Conservation (phyloP, 1,140 invertebrate species). For the Aphis gossypii region DNA sequence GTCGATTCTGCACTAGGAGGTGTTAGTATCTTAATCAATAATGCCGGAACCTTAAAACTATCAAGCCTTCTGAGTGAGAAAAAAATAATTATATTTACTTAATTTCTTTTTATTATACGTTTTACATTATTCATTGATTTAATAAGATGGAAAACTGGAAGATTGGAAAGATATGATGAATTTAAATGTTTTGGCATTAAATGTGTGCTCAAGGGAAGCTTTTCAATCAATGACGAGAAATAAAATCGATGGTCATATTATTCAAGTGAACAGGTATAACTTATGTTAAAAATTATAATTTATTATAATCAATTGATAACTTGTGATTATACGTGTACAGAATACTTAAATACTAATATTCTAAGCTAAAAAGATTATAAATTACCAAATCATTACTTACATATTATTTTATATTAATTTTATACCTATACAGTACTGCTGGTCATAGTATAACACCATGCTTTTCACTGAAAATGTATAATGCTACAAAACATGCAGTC, state of each 20-base stretch:
- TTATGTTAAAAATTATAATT: not conserved
- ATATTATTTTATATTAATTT: not conserved
- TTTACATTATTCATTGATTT: not conserved
- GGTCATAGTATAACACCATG: not conserved
- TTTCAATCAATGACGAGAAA: not conserved
- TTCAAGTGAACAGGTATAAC: not conserved
- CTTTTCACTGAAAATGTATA: not conserved
- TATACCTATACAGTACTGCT: not conserved
- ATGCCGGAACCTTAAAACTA: not conserved
- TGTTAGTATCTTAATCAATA: not conserved
- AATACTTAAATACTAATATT: not conserved
- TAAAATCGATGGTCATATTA: constrained; percentile 8
- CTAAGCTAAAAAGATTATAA: not conserved
- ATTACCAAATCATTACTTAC: not conserved
- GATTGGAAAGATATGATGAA: not conserved
- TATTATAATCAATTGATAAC: not conserved
- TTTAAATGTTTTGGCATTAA: not conserved
- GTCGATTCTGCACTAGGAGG: not conserved
- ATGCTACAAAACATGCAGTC: not conserved
- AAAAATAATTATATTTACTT: not conserved
- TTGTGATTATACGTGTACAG: not conserved
- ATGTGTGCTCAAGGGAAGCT: not conserved
- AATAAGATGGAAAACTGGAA: not conserved
- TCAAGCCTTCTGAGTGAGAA: not conserved
- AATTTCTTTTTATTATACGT: not conserved